Evolutionary conservation across 2,888 invertebrate species (phyloP).

Genomic region (Eristalis arbustorum): DNA sequence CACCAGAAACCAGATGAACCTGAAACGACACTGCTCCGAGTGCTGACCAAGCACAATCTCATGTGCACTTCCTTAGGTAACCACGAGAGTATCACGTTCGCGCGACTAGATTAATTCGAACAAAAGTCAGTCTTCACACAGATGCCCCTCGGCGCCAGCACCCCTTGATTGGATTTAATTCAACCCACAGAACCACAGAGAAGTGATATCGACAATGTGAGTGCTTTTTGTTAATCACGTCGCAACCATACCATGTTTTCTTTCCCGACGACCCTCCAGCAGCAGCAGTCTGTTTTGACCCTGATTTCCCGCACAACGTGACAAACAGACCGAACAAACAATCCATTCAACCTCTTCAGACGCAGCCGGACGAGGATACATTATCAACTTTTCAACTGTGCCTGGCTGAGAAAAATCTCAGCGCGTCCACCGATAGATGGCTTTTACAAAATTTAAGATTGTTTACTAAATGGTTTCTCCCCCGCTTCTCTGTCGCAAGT

Average conservation of each 20-base stretch:
- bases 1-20: neutral
- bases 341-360: neutral
- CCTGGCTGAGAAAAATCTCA: neutral
- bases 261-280: neutral
- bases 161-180: neutral
- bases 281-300: conserved; percentile 8
- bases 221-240: neutral
- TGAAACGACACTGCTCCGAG: neutral
- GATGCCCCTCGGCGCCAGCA: neutral
- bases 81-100: neutral
- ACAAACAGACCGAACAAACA: conserved; percentile 12
- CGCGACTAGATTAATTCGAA: neutral
- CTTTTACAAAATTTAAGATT: neutral
- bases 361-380: neutral
- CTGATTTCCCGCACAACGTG: conserved; percentile 1
- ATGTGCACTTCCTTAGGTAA: neutral
- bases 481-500: neutral
- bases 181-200: neutral
- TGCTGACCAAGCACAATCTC: neutral
- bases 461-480: conserved; percentile 22
- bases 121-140: neutral
- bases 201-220: neutral
- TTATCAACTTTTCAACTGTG: conserved; percentile 16
- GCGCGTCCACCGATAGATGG: neutral
- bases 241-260: neutral